phyloP scores from a whole-genome alignment of 2,888 invertebrate species.

The Campaea margaritaria region DNA sequence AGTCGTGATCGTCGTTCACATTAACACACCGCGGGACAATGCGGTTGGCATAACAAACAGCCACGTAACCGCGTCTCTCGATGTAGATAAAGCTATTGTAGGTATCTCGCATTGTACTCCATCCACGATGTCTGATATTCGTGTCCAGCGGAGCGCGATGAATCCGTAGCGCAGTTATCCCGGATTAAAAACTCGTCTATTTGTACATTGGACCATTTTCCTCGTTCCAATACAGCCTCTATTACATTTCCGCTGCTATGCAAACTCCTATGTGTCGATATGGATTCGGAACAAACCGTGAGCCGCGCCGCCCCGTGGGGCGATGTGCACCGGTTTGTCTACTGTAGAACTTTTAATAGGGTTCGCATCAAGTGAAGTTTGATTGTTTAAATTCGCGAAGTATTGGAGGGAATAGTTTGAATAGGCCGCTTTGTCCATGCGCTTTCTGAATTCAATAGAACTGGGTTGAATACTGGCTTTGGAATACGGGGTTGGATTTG shows the following conservation, averaged over 20 bases:
- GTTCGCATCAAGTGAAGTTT: constrained; percentile 26
- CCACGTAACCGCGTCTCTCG: constrained; percentile 37
- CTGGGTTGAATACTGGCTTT: constrained; percentile 17
- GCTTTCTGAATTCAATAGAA: constrained; percentile 32
- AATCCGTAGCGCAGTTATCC: constrained; percentile 46
- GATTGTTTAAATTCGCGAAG: constrained; percentile 38
- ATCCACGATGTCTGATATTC: constrained; percentile 50
- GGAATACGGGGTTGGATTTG: constrained; percentile 3
- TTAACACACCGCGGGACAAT: constrained; percentile 43
- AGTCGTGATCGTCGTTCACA: constrained; percentile 42
- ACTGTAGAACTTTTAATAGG: constrained; percentile 28
- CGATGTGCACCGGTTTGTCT: constrained; percentile 31
- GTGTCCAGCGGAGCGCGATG: constrained; percentile 49
- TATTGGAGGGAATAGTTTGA: constrained; percentile 31
- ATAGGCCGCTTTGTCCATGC: constrained; percentile 32
- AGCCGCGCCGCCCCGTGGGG: constrained; percentile 12
- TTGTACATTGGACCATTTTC: constrained; percentile 33
- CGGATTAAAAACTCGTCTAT: constrained; percentile 51
- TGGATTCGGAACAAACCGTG: constrained; percentile 17
- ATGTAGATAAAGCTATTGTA: constrained; percentile 41
- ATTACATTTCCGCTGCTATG: constrained; percentile 16
- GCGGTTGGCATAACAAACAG: constrained; percentile 46
- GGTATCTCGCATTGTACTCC: constrained; percentile 38
- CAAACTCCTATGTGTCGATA: constrained; percentile 2
- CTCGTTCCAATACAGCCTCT: constrained; percentile 25